phyloP scores from a whole-genome alignment of 1,140 invertebrate species.

The Megalopta genalis region DNA sequence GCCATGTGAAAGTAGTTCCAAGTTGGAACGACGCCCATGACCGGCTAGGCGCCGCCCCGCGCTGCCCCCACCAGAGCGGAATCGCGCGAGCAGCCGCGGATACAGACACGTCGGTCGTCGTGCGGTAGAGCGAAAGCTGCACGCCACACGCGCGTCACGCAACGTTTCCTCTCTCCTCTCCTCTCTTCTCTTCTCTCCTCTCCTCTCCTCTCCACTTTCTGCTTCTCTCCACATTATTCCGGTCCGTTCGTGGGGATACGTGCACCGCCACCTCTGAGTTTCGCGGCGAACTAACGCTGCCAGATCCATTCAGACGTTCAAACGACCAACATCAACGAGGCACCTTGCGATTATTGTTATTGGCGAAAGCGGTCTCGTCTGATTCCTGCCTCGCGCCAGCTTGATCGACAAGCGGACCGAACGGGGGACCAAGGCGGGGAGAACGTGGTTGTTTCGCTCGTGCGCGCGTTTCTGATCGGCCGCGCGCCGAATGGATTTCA shows the following conservation, averaged over 20 bases:
- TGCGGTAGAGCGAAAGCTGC: slow-evolving; percentile 46
- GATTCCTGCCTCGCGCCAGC: slow-evolving; percentile 12
- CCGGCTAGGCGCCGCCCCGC: slow-evolving; percentile 70
- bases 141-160: slow-evolving; percentile 61
- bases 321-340: slow-evolving; percentile 77
- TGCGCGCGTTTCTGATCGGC: too few relatives aligned
- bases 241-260: slow-evolving; percentile 52
- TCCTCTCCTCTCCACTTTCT: slow-evolving; percentile 26
- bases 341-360: slow-evolving; percentile 66
- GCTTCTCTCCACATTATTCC: neutral
- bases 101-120: slow-evolving; percentile 39
- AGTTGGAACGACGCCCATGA: slow-evolving; percentile 75
- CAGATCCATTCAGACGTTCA: slow-evolving; percentile 78
- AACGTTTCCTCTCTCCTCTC: slow-evolving; percentile 45
- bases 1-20: slow-evolving; percentile 76
- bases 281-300: slow-evolving; percentile 68
- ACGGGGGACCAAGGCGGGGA: neutral
- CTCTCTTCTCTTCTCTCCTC: neutral
- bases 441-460: neutral
- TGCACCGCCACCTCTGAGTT: slow-evolving; percentile 75
- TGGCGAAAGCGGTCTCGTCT: slow-evolving; percentile 33
- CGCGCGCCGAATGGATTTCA: neutral
- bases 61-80: slow-evolving; percentile 61
- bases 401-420: slow-evolving; percentile 21
- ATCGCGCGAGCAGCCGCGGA: slow-evolving; percentile 44